These are phyloP conservation scores for Stenoptilia bipunctidactyla DNA, from an alignment of 2,888 invertebrate genomes.

Conservation along the genomic window DNA sequence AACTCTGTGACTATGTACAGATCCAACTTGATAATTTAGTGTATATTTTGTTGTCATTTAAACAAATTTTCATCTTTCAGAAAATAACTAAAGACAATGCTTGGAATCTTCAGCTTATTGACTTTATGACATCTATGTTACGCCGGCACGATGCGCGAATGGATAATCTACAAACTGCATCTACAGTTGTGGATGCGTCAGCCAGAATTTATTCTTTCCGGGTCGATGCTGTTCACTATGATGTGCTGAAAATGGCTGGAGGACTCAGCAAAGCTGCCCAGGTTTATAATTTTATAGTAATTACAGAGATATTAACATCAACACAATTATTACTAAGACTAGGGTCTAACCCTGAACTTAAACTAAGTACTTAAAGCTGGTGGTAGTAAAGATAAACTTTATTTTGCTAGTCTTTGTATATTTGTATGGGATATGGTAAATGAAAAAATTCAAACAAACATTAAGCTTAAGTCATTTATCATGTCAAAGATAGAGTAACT, in stretches of 20 bases:
- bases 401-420: too few species aligned
- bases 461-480: too few species aligned
- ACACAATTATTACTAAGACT: too few species aligned
- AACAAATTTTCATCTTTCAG: conserved; percentile 43
- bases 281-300: too few species aligned
- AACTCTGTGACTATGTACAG: too few species aligned
- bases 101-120: conserved; percentile 88
- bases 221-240: conserved; percentile 87
- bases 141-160: conserved; percentile 77
- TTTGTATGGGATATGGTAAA: too few species aligned
- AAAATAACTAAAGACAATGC: conserved; percentile 93
- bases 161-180: conserved; percentile 83
- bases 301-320: too few species aligned
- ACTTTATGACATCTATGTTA: conserved; percentile 85
- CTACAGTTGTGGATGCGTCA: conserved; percentile 89
- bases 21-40: neutral
- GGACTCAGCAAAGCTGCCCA: conserved; percentile 72
- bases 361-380: too few species aligned
- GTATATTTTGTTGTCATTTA: neutral
- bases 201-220: conserved; percentile 89
- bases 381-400: too few species aligned
- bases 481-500: too few species aligned
- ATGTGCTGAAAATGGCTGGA: conserved; percentile 83
- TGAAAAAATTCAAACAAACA: too few species aligned
- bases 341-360: too few species aligned